Conservation (phyloP, 2,113 vertebrate genomes). For the Phaetusa simplex region DNA sequence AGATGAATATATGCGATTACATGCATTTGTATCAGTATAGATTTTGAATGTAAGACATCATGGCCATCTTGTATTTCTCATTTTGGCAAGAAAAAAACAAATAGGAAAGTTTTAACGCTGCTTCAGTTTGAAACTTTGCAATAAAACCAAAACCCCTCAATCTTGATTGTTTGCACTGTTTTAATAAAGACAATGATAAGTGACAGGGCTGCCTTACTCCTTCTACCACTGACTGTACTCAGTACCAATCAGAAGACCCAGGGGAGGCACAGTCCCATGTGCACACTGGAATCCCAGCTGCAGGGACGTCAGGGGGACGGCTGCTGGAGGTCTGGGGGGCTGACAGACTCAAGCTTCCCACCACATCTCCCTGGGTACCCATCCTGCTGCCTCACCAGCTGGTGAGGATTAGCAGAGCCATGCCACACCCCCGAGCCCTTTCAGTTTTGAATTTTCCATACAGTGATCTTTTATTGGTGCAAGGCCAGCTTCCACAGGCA, state of each 20-base stretch:
- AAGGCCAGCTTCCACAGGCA: not conserved
- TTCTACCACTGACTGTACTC: not conserved
- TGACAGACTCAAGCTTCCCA: not conserved
- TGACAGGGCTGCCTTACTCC: rapidly evolving
- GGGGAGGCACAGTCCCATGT: not conserved
- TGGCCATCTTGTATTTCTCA: not conserved
- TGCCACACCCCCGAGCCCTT: not conserved
- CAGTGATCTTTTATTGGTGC: not conserved
- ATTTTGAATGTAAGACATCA: not conserved
- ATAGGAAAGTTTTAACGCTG: rapidly evolving
- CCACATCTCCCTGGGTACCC: not conserved
- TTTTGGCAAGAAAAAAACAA: not conserved
- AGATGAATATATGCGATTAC: not conserved
- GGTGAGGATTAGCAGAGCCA: not conserved
- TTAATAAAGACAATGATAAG: not conserved
- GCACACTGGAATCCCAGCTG: not conserved
- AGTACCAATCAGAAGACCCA: rapidly evolving
- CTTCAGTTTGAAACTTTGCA: not conserved
- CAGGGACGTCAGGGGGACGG: not conserved
- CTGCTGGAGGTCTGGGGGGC: not conserved
- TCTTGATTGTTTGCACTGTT: not conserved
- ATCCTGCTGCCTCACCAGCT: not conserved
- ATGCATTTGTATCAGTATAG: not conserved
- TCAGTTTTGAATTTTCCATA: not conserved
- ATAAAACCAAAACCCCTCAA: not conserved